Base-by-base conservation (phyloP, 1,140 invertebrate species). In the Sitodiplosis mosellana region DNA sequence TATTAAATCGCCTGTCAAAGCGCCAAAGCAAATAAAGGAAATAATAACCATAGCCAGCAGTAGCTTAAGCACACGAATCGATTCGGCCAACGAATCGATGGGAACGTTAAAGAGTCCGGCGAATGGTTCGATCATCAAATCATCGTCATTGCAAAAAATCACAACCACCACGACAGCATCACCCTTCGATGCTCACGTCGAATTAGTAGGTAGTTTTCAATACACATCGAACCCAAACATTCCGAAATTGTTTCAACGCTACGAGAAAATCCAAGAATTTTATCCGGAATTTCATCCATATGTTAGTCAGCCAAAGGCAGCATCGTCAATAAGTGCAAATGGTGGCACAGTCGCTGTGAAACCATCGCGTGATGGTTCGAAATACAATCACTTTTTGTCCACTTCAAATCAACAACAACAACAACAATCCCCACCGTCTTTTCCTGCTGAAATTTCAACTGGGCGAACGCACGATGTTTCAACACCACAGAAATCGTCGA, bases 241-340 rank as follows among this genome's bases (percentile, higher is more conserved):
- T 59, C 80, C 75, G n/a, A 77, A 67, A 55, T 72, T 81, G 20
- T 81, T 81, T 60, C 76, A 79, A 59, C 73, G 77, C 47, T 81
- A 81, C 55, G 74, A 75, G 40, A 81, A 81, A 65, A 77, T 81
- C 36, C 78, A 82, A 56, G 71, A 78, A 52, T 79, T 84, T 38
- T 83, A 82, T 57, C 81, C 81, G 0, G 73, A 76, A 52, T 71
- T 81, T 49, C 75, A 76, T 47, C 74, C 75, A 5, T 66, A 67
- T 48, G 52, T 55, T 27, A 55, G 54, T 11, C 49, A 51, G 11
- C 47, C 52, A 34, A 27, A 45, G 14, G 17, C 34, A 20, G 18
- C 48, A 22, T 12, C 11, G 4, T 18, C 41, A 5, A 18, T 43
- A 43, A 18, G 18, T 18, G 3, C 27, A 10, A 27, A 10, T 17